These are phyloP conservation scores for Cataglyphis rosenhaueri DNA, from an alignment of 2,888 invertebrate genomes.

Conservation along the genomic window DNA sequence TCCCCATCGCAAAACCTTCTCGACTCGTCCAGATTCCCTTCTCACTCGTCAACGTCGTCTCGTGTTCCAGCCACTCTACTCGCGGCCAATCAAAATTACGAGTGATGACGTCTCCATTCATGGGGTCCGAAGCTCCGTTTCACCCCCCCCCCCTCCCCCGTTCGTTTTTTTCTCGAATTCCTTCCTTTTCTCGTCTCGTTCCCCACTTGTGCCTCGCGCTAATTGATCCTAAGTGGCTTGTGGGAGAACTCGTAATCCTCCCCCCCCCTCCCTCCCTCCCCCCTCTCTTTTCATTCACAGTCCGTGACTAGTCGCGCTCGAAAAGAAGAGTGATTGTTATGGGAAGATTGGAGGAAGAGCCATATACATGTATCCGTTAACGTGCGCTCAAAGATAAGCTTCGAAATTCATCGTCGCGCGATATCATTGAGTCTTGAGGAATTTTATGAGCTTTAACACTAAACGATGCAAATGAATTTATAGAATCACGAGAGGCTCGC, in stretches of 20 bases:
- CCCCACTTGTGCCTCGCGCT: slow-evolving; percentile 57
- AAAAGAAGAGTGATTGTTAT: slow-evolving; percentile 10
- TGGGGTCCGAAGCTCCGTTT: slow-evolving; percentile 52
- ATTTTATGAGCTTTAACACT: not conserved
- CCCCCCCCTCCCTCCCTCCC: not conserved
- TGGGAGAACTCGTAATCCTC: slow-evolving; percentile 30
- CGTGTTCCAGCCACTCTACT: slow-evolving; percentile 72
- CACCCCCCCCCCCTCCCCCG: not conserved
- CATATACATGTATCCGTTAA: slow-evolving; percentile 3
- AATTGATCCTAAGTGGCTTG: slow-evolving; percentile 74
- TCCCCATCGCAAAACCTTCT: slow-evolving; percentile 32
- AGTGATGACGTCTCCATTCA: slow-evolving; percentile 75
- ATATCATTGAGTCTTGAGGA: not conserved
- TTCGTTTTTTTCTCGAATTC: slow-evolving; percentile 49
- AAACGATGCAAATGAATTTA: not conserved
- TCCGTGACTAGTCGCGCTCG: not conserved
- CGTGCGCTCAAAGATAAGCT: slow-evolving; percentile 16
- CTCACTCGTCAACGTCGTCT: slow-evolving; percentile 75
- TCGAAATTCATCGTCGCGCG: not conserved
- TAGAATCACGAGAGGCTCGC: not conserved
- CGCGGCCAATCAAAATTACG: slow-evolving; percentile 70
- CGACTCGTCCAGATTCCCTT: slow-evolving; percentile 61
- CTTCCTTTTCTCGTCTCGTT: slow-evolving; percentile 48
- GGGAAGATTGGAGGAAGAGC: slow-evolving; percentile 13
- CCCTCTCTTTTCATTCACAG: not conserved